Conservation (phyloP, 2,797 vertebrate genomes). For the Eulemur albifrons region DNA sequence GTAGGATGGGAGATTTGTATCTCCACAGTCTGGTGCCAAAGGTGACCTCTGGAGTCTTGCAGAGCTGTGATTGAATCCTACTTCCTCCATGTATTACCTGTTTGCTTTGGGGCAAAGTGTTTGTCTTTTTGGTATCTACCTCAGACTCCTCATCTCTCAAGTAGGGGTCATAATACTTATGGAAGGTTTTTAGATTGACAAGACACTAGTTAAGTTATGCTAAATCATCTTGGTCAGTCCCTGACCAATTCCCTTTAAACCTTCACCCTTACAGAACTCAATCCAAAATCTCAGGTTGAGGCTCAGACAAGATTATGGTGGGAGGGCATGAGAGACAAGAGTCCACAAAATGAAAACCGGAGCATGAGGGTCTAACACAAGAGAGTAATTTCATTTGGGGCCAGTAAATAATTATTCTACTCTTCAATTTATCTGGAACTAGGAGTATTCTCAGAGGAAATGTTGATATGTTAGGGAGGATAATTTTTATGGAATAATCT, state of each 20-base stretch:
- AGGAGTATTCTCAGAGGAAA: not conserved
- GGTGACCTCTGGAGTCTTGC: not conserved
- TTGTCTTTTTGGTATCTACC: not conserved
- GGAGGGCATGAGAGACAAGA: not conserved
- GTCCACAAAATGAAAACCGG: not conserved
- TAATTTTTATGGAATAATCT: not conserved
- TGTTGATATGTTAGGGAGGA: not conserved
- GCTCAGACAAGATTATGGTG: not conserved
- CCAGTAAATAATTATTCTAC: not conserved
- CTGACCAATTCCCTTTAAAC: not conserved
- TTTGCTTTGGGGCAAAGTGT: not conserved
- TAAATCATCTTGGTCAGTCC: not conserved
- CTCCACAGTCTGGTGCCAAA: not conserved
- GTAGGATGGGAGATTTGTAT: not conserved
- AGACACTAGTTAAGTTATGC: not conserved
- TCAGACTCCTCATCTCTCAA: not conserved
- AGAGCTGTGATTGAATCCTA: not conserved
- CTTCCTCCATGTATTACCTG: not conserved
- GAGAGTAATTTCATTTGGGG: not conserved
- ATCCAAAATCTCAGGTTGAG: not conserved
- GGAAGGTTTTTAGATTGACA: not conserved
- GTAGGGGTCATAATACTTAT: not conserved
- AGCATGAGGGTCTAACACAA: not conserved
- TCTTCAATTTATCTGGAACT: not conserved
- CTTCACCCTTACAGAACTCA: not conserved